These are phyloP conservation scores for Vidua chalybeata DNA, from an alignment of 2,113 vertebrate species.

Conservation along the genomic window DNA sequence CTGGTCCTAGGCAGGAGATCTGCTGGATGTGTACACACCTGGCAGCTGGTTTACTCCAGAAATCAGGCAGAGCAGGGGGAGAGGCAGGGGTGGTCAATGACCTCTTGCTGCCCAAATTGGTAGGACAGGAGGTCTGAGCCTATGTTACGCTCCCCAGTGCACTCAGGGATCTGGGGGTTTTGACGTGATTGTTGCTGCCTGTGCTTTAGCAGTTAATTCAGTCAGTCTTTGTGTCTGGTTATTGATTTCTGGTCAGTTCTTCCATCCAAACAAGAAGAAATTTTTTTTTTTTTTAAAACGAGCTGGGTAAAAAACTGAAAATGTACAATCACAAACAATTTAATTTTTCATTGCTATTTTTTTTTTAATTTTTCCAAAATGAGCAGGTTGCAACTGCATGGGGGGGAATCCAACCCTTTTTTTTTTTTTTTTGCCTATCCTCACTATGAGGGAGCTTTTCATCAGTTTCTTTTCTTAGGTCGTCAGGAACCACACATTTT, in stretches of 20 bases:
- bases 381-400: not conserved
- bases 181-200: not conserved
- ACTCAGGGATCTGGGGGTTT: not conserved
- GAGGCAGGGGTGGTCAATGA: not conserved
- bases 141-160: accelerated
- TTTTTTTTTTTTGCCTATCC: not conserved
- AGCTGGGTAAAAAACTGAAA: not conserved
- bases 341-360: not conserved
- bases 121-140: not conserved
- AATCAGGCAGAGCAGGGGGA: not conserved
- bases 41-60: not conserved
- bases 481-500: not conserved
- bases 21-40: not conserved
- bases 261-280: not conserved
- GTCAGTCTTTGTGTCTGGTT: not conserved
- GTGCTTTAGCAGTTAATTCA: not conserved
- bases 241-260: not conserved
- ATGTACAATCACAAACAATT: not conserved
- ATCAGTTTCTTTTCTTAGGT: not conserved
- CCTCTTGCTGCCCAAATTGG: not conserved
- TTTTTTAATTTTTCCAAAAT: not conserved
- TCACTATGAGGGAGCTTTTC: accelerated
- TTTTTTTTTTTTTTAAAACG: not conserved
- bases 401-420: not conserved
- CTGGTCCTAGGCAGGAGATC: not conserved